A percentile compares a stretch with the other conserved stretches of the same genome.
These are phyloP conservation scores for Coenobita brevimanus DNA, from an alignment of 1,140 invertebrate species.

Conservation along the genomic window DNA sequence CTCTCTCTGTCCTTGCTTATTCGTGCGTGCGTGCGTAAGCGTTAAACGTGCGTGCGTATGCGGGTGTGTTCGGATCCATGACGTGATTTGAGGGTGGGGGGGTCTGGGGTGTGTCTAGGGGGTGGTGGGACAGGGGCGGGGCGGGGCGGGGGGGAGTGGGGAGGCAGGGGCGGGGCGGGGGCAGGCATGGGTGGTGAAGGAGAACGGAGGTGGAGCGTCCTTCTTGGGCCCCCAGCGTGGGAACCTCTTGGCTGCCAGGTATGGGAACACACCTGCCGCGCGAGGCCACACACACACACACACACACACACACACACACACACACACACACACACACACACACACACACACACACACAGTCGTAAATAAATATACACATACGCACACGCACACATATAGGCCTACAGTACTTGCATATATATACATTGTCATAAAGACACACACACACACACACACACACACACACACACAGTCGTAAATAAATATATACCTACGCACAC, in stretches of 20 bases:
- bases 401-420: background rate
- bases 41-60: slow-evolving; percentile 13
- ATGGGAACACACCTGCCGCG: slow-evolving; percentile 56
- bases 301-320: background rate
- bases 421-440: background rate
- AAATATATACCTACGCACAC: slow-evolving; percentile 1
- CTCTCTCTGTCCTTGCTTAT: too few species aligned
- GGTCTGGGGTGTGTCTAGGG: too few species aligned
- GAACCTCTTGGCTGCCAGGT: slow-evolving; percentile 49
- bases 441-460: slow-evolving; percentile 15
- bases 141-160: too few species aligned
- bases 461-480: slow-evolving; percentile 11
- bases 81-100: too few species aligned
- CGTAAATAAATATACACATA: slow-evolving; percentile 21
- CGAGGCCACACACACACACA: background rate
- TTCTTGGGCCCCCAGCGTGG: slow-evolving; percentile 33
- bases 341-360: background rate
- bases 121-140: too few species aligned
- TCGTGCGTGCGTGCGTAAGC: too few species aligned
- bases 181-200: slow-evolving; percentile 40
- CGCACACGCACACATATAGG: slow-evolving; percentile 4
- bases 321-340: background rate
- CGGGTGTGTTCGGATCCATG: too few species aligned
- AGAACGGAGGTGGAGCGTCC: slow-evolving; percentile 31
- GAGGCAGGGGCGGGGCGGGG: background rate